Percentiles rank a stretch among this genome's conserved stretches.
These are phyloP conservation scores for Cataglyphis livida DNA, from an alignment of 2,888 invertebrate species.

Conservation along the genomic window DNA sequence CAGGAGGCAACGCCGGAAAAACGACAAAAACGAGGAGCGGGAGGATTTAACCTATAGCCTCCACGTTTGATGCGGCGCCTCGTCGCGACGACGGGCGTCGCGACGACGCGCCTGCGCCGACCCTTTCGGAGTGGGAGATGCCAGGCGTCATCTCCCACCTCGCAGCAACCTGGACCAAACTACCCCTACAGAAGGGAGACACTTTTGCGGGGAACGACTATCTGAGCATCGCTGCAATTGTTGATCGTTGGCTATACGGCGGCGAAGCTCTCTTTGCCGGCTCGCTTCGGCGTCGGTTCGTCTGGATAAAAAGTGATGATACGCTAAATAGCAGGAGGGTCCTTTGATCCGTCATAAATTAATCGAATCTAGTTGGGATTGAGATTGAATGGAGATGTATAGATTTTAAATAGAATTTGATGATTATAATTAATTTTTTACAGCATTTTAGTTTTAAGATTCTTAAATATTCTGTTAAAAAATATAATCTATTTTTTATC, in stretches of 20 bases:
- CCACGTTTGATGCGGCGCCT: slow-evolving; percentile 84
- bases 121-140: slow-evolving; percentile 67
- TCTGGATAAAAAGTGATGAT: slow-evolving; percentile 31
- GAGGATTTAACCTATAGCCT: slow-evolving; percentile 86
- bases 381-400: not conserved
- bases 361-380: not conserved
- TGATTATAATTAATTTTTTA: not conserved
- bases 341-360: not conserved
- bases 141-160: slow-evolving; percentile 67
- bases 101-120: slow-evolving; percentile 78
- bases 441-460: not conserved
- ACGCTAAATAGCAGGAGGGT: slow-evolving; percentile 14
- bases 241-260: slow-evolving; percentile 81
- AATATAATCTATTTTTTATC: not conserved
- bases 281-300: not conserved
- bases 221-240: slow-evolving; percentile 78
- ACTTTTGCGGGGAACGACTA: slow-evolving; percentile 65
- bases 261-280: slow-evolving; percentile 49
- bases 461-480: not conserved
- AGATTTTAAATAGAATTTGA: not conserved
- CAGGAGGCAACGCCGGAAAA: slow-evolving; percentile 85
- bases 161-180: slow-evolving; percentile 31
- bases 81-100: slow-evolving; percentile 76
- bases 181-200: slow-evolving; percentile 38
- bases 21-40: slow-evolving; percentile 83